These are phyloP conservation scores for Felis chaus DNA, from an alignment of 2,113 vertebrate genomes.

Conservation along the genomic window DNA sequence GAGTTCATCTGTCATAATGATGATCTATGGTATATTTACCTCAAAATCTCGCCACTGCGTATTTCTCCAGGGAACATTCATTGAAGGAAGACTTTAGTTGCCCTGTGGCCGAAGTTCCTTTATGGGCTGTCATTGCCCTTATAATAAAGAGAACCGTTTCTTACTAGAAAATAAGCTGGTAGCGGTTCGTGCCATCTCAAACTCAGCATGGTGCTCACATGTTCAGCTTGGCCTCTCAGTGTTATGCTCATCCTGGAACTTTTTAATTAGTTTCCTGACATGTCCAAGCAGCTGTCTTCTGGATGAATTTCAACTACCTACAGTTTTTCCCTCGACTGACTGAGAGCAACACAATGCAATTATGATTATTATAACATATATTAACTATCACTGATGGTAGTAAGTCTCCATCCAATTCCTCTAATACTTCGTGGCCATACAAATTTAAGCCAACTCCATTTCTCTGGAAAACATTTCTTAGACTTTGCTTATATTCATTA, in stretches of 20 bases:
- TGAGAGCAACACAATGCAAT: neutral
- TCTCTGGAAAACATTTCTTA: neutral
- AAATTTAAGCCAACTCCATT: neutral
- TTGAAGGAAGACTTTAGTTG: slow-evolving; percentile 1
- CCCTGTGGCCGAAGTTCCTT: neutral
- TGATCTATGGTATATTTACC: slow-evolving; percentile 66
- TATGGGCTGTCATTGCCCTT: slow-evolving; percentile 31
- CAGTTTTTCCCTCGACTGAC: neutral
- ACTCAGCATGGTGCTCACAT: slow-evolving; percentile 6
- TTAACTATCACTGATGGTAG: neutral
- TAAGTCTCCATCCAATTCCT: neutral
- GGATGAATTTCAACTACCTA: slow-evolving; percentile 20
- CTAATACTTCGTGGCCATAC: neutral
- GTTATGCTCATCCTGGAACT: neutral
- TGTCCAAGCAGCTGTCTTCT: slow-evolving; percentile 61
- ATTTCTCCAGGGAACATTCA: slow-evolving; percentile 53
- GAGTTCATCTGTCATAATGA: slow-evolving; percentile 73
- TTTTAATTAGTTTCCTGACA: slow-evolving; percentile 65
- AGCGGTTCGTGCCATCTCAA: neutral
- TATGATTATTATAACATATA: neutral
- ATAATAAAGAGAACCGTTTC: neutral
- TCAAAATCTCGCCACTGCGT: neutral
- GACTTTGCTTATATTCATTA: neutral
- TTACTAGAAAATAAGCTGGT: neutral
- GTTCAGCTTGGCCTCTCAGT: slow-evolving; percentile 17